phyloP scores from a whole-genome alignment of 2,113 vertebrate genomes.

The Artemisiospiza belli region DNA sequence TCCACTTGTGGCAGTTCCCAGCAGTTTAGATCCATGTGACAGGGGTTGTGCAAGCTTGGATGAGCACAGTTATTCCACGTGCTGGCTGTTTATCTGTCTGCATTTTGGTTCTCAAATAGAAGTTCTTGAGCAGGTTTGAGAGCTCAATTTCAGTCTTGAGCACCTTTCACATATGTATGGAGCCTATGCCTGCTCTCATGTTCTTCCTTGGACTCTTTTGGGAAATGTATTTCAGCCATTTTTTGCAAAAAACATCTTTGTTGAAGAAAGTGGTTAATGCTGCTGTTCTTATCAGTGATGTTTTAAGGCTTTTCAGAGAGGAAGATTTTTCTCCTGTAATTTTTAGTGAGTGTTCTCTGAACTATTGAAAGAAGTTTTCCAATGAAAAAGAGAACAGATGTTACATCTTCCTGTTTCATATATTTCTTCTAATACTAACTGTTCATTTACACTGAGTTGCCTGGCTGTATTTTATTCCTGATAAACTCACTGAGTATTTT shows the following conservation, averaged over 20 bases:
- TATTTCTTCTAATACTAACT: not conserved
- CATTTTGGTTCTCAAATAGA: not conserved
- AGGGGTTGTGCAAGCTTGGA: not conserved
- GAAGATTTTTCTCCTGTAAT: not conserved
- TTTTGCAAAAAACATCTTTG: not conserved
- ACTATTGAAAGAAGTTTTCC: not conserved
- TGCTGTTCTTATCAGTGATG: not conserved
- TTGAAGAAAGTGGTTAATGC: not conserved
- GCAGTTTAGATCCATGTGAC: not conserved
- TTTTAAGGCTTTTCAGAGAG: not conserved
- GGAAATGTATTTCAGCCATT: not conserved
- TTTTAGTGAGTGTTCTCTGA: not conserved
- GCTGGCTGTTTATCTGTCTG: not conserved
- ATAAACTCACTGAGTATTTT: not conserved
- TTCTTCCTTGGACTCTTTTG: not conserved
- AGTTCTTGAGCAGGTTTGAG: not conserved
- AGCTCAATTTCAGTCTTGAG: not conserved
- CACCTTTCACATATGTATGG: rapidly evolving
- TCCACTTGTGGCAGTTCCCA: not conserved
- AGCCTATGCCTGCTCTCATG: not conserved
- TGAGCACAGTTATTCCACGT: not conserved
- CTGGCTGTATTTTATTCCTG: not conserved
- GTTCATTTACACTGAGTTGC: not conserved
- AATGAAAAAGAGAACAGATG: not conserved
- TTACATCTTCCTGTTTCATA: not conserved